A percentile compares a stretch with the other conserved stretches of the same genome.
Conservation (phyloP, 2,113 vertebrate species). For the Sylvilagus bachmani region DNA sequence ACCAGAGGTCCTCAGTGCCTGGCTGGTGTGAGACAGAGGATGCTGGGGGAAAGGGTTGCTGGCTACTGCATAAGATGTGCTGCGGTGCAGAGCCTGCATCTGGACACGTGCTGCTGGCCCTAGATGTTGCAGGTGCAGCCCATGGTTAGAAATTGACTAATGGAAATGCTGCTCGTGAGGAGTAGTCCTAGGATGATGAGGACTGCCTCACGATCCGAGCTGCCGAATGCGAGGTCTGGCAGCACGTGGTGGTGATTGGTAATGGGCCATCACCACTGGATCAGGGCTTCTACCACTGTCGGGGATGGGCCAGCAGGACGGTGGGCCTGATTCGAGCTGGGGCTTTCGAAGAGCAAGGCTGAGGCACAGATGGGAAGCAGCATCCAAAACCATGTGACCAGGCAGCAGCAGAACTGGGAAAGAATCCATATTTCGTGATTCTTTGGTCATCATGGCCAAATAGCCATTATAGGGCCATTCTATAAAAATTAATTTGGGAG, state of each 20-base stretch:
- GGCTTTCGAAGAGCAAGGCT: background rate
- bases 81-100: background rate
- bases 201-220: background rate
- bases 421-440: background rate
- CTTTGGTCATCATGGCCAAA: constrained; percentile 21
- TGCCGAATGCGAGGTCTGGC: background rate
- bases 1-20: accelerated
- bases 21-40: background rate
- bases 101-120: background rate
- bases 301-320: background rate
- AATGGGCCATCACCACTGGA: background rate
- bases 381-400: background rate
- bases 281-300: no score
- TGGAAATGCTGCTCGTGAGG: background rate
- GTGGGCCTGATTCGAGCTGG: background rate
- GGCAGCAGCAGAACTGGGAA: background rate
- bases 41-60: no score
- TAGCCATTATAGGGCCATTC: background rate
- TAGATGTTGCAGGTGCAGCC: background rate
- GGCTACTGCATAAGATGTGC: accelerated
- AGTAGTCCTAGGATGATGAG: background rate
- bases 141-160: background rate
- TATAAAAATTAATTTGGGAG: constrained; percentile 13
- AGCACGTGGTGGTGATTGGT: no score
- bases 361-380: background rate